phyloP scores from a whole-genome alignment of 2,888 invertebrate species.

The Ochropacha duplaris region DNA sequence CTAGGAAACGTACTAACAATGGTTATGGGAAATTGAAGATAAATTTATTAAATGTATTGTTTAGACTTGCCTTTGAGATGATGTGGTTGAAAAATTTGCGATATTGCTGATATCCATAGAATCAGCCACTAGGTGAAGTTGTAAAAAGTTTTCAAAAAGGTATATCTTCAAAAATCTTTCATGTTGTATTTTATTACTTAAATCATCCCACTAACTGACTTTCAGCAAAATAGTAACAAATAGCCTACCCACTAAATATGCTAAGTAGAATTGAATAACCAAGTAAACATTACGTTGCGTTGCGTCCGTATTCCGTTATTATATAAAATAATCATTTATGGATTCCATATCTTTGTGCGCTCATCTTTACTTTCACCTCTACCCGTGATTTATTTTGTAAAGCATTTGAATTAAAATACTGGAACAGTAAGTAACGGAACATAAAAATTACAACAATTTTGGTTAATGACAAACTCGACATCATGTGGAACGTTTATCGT shows the following conservation, averaged over 20 bases:
- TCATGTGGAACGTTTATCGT: slow-evolving; percentile 2
- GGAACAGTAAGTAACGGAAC: slow-evolving; percentile 45
- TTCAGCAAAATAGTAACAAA: too few relatives aligned
- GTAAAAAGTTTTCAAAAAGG: too few relatives aligned
- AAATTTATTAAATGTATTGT: slow-evolving; percentile 9
- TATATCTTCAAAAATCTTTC: too few relatives aligned
- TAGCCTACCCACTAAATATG: too few relatives aligned
- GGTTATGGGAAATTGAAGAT: slow-evolving; percentile 42
- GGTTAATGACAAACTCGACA: slow-evolving; percentile 36
- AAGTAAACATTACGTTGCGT: too few relatives aligned
- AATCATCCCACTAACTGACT: too few relatives aligned
- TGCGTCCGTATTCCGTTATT: too few relatives aligned
- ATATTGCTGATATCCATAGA: too few relatives aligned
- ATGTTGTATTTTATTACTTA: too few relatives aligned
- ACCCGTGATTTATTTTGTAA: slow-evolving; percentile 13
- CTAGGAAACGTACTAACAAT: slow-evolving; percentile 58
- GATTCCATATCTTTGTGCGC: slow-evolving; percentile 11
- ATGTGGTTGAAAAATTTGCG: too few relatives aligned
- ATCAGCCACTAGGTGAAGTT: too few relatives aligned
- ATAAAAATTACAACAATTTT: slow-evolving; percentile 36
- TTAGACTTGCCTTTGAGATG: slow-evolving; percentile 7
- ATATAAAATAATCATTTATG: slow-evolving; percentile 8
- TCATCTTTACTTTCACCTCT: slow-evolving; percentile 27
- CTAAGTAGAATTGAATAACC: too few relatives aligned
- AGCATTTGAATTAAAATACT: slow-evolving; percentile 15